Base-by-base conservation (phyloP, 2,888 invertebrate genomes). In the Pollenia labialis region DNA sequence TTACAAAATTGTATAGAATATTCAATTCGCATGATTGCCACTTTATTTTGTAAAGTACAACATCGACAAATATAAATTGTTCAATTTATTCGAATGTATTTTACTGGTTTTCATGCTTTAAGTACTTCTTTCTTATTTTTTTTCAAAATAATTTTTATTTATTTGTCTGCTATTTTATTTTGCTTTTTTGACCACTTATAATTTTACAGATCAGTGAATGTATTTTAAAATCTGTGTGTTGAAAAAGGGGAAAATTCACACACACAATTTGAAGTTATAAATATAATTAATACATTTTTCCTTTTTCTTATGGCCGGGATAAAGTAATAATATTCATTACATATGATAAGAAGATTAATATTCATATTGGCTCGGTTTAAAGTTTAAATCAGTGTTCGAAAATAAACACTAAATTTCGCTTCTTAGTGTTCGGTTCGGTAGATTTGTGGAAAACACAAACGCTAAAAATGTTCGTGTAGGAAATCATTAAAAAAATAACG, bases 21-120 rank as follows among this genome's bases (percentile, higher is more conserved):
- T 85, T 66, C 69, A 80, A 82, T 86, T 82, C 64, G 40, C 42
- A 40, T 86, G 74, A 85, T 86, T 86, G 86, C 82, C 64, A 66
- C 75, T 74, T 69, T 40, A 69, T 44, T 32, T 44, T 0, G 11
- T n/a, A 75, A 72, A 62, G 14, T 66, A 54, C 23, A 81, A 72
- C 56, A 11, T 71, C 64, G 40, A 56, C 69, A 75, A 69, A 50
- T n/a, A 68, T 68, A 81, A 62, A 81, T 48, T 68, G 68, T 77
- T 60, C 32, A 77, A 68, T 81, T 79, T 72, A 74, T 69, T 76
- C 58, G 40, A 75, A 83, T 62, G 54, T 14, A 64, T n/a, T 48
- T 60, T 75, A 64, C 12, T 64, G 14, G 58, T 46, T 68, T 46
- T 62, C 44, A 16, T 44, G 16, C 11, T 18, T 44, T 12, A 44